These are phyloP conservation scores for Eilema sororculum DNA, from an alignment of 2,888 invertebrate species.

Conservation along the genomic window DNA sequence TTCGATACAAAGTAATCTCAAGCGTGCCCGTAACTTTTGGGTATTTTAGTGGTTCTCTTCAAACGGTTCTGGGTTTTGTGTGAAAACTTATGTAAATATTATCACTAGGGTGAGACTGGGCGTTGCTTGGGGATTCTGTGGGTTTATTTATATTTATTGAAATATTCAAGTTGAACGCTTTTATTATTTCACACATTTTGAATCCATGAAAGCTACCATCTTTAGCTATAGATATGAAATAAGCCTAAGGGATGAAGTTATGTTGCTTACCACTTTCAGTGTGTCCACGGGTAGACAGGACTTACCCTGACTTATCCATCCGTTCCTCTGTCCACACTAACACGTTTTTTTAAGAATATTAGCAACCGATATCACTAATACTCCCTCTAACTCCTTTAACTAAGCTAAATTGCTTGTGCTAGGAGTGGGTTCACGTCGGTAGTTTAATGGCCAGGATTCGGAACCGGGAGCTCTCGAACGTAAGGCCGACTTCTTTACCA, in stretches of 20 bases:
- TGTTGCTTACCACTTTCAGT: neutral
- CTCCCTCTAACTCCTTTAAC: too few relatives aligned
- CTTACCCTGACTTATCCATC: too few relatives aligned
- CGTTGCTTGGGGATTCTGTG: neutral
- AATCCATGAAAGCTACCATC: neutral
- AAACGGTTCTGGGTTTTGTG: neutral
- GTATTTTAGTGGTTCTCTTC: neutral
- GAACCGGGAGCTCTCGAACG: too few relatives aligned
- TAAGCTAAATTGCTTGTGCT: too few relatives aligned
- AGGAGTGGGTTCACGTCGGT: too few relatives aligned
- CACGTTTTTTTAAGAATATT: too few relatives aligned
- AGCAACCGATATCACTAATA: too few relatives aligned
- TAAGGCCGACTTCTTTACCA: too few relatives aligned
- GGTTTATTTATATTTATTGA: conserved; percentile 7
- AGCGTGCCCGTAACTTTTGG: neutral
- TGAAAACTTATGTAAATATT: conserved; percentile 3
- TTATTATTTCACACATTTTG: neutral
- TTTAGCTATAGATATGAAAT: neutral
- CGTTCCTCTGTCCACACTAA: too few relatives aligned
- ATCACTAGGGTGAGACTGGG: neutral
- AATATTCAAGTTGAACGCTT: neutral
- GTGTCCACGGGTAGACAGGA: neutral
- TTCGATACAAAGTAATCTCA: neutral
- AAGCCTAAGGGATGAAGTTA: neutral
- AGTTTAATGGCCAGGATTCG: too few relatives aligned